Evolutionary conservation across 2,888 invertebrate species (phyloP), one percentile per base, ranked within the genome.

Genomic region (Pelosia muscerda): DNA sequence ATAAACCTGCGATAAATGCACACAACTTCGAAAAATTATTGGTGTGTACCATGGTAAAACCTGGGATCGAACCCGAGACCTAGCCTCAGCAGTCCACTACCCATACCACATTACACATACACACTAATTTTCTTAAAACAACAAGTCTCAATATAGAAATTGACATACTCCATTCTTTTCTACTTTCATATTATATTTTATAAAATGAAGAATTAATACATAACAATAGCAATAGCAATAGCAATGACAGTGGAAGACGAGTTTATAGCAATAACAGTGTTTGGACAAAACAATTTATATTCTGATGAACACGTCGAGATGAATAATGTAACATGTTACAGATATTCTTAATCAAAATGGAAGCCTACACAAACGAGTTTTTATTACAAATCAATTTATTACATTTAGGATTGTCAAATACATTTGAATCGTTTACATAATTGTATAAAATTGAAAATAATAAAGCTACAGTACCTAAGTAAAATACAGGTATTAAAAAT

Each of bases 271-370:
- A 26, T 59, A 71, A 71, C 61, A 68, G 57, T 58, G 63, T 73
- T 73, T 71, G 73, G 72, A 80, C 81, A 72, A 75, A 77, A 77
- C 81, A 75, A 80, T 80, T 80, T 74, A 80, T 81, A 80, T 80
- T 80, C 77, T 74, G 77, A 79, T 79, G 81, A 79, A 81, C 79
- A 73, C 63, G 69, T 72, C 66, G 69, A 68, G 65, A 81, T 80
- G 81, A 81, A 80, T 80, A 76, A 79, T 81, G 72, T 75, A 80
- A 69, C 59, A 75, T 75, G 77, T 77, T 79, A 71, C 81, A 77
- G 68, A 80, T 77, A 77, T 72, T 62, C 72, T 74, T 79, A 76
- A 79, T 79, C 74, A 79, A 74, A 78, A 34, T 62, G 68, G 68
- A 63, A 71, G 73, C 57, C 57, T 42, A 49, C 60, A 42, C 67